Conservation (phyloP, 2,113 vertebrate genomes). For the Nymphicus hollandicus region DNA sequence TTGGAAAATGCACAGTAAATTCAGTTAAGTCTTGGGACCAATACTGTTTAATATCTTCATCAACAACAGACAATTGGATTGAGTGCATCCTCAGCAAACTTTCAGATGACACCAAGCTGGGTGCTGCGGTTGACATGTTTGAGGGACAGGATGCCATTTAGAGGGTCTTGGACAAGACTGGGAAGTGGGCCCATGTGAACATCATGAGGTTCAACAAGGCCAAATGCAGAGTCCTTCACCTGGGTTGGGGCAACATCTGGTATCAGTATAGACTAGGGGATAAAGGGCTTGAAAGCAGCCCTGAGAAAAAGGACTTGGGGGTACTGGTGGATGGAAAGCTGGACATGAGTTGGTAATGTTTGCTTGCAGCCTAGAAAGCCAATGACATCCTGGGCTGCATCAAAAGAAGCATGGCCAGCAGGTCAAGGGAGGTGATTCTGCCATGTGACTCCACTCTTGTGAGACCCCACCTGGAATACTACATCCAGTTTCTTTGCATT, state of each 20-base stretch:
- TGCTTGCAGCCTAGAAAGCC: background rate
- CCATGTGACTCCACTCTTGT: background rate
- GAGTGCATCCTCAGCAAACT: background rate
- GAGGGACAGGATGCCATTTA: background rate
- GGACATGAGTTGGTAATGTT: background rate
- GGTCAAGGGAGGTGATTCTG: background rate
- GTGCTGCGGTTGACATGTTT: accelerated
- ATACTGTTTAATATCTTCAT: background rate
- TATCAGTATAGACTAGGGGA: background rate
- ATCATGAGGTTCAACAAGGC: background rate
- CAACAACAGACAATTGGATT: background rate
- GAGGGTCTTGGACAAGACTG: background rate
- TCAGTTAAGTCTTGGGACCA: background rate
- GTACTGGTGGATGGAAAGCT: background rate
- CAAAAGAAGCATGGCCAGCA: background rate
- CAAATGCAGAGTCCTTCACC: background rate
- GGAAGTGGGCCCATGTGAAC: background rate
- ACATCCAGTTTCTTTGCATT: background rate
- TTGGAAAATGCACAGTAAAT: background rate
- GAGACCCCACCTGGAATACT: background rate
- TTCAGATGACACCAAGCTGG: background rate
- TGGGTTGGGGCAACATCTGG: background rate
- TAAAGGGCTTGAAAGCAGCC: background rate
- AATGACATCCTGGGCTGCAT: no score
- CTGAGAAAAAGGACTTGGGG: background rate